These are phyloP conservation scores for Excalfactoria chinensis DNA, from an alignment of 2,113 vertebrate species.

Conservation along the genomic window DNA sequence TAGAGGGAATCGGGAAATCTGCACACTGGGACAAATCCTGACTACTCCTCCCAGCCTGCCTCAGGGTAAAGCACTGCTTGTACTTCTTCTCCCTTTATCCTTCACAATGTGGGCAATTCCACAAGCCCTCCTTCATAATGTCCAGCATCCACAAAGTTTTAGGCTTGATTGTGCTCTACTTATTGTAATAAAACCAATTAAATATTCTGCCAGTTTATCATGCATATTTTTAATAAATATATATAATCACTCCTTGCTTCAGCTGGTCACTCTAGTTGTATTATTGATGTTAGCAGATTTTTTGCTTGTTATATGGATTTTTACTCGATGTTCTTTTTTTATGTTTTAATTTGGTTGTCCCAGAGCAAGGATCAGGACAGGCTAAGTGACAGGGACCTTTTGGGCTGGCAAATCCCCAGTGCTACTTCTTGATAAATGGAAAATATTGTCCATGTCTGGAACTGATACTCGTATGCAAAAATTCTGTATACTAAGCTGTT, in stretches of 20 bases:
- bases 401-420: neutral
- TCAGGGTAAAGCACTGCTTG: neutral
- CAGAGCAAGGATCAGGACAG: neutral
- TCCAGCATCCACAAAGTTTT: neutral
- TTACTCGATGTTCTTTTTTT: neutral
- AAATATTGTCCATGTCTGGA: conserved; percentile 2
- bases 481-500: neutral
- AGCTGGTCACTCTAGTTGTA: neutral
- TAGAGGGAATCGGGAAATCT: neutral
- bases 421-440: neutral
- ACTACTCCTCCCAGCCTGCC: neutral
- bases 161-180: neutral
- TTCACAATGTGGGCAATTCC: neutral
- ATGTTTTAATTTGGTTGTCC: neutral
- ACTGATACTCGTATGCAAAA: neutral
- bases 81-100: neutral
- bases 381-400: neutral
- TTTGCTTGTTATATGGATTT: neutral
- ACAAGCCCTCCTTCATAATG: neutral
- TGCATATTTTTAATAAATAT: neutral
- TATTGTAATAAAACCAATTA: neutral
- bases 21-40: neutral
- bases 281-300: neutral
- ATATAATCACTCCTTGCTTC: neutral
- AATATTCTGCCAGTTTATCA: neutral